phyloP scores from a whole-genome alignment of 1,140 invertebrate genomes.

The Eulimnadia texana region DNA sequence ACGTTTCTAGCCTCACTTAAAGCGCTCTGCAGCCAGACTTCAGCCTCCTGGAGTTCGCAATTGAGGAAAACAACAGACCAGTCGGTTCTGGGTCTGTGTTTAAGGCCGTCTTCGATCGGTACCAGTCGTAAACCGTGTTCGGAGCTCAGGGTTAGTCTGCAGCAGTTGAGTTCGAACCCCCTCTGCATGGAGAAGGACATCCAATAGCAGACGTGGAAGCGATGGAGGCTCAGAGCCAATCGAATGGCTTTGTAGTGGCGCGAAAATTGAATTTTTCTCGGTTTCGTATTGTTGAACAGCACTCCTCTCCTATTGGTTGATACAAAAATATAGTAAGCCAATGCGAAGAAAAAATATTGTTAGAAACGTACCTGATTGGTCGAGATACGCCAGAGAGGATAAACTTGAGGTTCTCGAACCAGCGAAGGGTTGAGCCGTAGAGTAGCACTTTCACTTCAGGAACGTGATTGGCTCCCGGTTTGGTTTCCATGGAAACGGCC shows the following conservation, averaged over 20 bases:
- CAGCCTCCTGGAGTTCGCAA: constrained; percentile 74
- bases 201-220: constrained; percentile 92
- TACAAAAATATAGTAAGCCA: no score
- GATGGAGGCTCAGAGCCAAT: constrained; percentile 68
- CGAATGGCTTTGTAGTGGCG: constrained; percentile 82
- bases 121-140: constrained; percentile 63
- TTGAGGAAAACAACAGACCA: constrained; percentile 90
- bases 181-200: constrained; percentile 93
- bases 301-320: constrained; percentile 42
- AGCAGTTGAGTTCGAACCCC: constrained; percentile 82
- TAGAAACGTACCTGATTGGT: constrained; percentile 44
- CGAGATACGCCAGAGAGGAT: constrained; percentile 90
- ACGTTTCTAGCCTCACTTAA: constrained; percentile 27
- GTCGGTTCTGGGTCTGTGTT: constrained; percentile 67
- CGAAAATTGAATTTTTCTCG: constrained; percentile 77
- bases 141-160: constrained; percentile 66
- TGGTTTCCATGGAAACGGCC: constrained; percentile 76
- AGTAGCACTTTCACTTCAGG: constrained; percentile 55
- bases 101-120: constrained; percentile 64
- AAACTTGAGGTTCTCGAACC: constrained; percentile 90
- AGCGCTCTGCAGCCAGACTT: constrained; percentile 79
- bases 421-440: constrained; percentile 80
- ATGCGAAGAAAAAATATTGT: no score
- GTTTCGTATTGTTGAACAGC: constrained; percentile 68
- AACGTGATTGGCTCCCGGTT: constrained; percentile 29